Conservation (phyloP, 2,113 vertebrate genomes). For the Ramphastos sulfuratus region DNA sequence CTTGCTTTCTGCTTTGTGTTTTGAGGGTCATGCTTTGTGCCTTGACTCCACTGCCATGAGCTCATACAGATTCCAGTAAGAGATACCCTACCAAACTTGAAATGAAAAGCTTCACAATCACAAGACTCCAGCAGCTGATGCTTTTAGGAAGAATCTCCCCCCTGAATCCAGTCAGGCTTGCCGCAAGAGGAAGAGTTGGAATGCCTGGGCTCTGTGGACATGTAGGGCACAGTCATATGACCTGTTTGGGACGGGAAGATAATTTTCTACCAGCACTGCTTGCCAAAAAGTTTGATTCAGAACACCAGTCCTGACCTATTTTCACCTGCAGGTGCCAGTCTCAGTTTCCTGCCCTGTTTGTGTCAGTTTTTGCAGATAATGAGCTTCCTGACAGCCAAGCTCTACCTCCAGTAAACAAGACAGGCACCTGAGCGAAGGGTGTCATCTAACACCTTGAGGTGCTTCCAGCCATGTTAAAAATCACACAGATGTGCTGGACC, state of each 20-base stretch:
- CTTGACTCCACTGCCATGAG: background rate
- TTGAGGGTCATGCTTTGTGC: background rate
- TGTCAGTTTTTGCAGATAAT: background rate
- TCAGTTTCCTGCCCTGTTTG: background rate
- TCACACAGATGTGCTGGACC: background rate
- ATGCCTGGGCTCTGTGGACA: background rate
- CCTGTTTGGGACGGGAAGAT: background rate
- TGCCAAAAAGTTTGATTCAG: background rate
- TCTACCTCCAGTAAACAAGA: background rate
- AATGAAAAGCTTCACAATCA: background rate
- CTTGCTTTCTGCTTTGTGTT: background rate
- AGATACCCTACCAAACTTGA: background rate
- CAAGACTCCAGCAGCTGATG: background rate
- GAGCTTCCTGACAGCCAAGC: background rate
- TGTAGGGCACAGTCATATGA: background rate
- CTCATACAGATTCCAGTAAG: background rate
- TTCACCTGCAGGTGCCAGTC: background rate
- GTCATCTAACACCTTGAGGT: background rate
- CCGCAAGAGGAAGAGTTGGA: background rate
- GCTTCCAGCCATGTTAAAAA: background rate
- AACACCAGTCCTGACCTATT: background rate
- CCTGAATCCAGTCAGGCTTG: background rate
- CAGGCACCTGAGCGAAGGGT: background rate
- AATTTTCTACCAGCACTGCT: background rate
- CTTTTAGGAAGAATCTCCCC: background rate